phyloP scores from a whole-genome alignment of 2,888 invertebrate genomes.

The Buathra laborator region DNA sequence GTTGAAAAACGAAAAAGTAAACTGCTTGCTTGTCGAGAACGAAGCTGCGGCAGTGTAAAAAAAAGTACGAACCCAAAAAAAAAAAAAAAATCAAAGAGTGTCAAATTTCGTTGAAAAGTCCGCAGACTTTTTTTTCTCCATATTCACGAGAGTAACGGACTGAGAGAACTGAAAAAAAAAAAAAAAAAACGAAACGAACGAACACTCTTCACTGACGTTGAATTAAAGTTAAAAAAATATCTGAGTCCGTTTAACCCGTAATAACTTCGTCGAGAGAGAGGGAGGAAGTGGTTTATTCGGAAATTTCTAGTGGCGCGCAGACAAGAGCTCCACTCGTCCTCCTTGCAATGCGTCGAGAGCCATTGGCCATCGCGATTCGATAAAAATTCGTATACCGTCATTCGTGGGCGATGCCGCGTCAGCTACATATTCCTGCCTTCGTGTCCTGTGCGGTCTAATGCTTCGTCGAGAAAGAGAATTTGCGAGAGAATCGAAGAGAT shows the following conservation, averaged over 20 bases:
- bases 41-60: conserved; percentile 28
- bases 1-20: conserved; percentile 14
- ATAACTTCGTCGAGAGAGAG: conserved; percentile 19
- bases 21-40: background rate
- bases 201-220: conserved; percentile 6
- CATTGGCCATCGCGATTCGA: conserved; percentile 43
- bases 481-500: background rate
- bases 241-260: conserved; percentile 23
- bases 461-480: conserved; percentile 1
- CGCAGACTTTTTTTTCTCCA: conserved; percentile 71
- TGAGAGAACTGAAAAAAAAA: background rate
- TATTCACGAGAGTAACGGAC: conserved; percentile 72
- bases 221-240: conserved; percentile 71
- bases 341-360: conserved; percentile 3
- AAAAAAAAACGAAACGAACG: background rate
- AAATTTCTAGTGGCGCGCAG: conserved; percentile 6
- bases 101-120: conserved; percentile 65
- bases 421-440: conserved; percentile 37
- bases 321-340: conserved; percentile 10
- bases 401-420: conserved; percentile 36
- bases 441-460: background rate
- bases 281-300: conserved; percentile 1
- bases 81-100: conserved; percentile 25
- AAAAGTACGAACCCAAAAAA: conserved; percentile 31
- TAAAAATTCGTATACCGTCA: conserved; percentile 37